Percentiles rank a stretch among this genome's conserved stretches.
phyloP scores from a whole-genome alignment of 2,113 vertebrate genomes.

The Gallinago jamesoni region DNA sequence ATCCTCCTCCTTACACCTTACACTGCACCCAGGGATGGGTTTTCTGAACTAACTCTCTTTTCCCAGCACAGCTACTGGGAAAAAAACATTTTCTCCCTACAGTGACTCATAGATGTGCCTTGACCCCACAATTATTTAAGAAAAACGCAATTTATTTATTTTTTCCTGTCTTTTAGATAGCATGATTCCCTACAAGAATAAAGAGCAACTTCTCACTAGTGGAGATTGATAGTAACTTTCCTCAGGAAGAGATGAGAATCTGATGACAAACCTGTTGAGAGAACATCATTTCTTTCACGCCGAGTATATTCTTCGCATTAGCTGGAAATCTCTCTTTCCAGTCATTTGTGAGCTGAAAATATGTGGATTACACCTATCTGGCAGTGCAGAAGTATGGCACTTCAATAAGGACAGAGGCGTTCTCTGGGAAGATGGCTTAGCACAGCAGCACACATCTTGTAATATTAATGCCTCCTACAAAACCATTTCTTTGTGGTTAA shows the following conservation, averaged over 20 bases:
- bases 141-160: not conserved
- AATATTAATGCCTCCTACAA: slow-evolving; percentile 11
- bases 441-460: not conserved
- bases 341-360: not conserved
- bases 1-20: not conserved
- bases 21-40: not conserved
- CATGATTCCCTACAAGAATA: not conserved
- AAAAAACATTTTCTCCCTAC: not conserved
- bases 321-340: slow-evolving; percentile 8
- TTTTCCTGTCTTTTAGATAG: not conserved
- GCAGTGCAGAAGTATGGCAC: not conserved
- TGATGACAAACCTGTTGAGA: slow-evolving; percentile 17
- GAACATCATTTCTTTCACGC: not conserved
- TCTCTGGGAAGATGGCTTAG: slow-evolving; percentile 1
- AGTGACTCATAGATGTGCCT: not conserved
- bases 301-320: not conserved
- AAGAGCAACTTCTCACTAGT: not conserved
- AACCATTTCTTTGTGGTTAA: not conserved
- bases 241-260: not conserved
- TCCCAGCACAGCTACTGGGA: not conserved
- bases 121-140: not conserved
- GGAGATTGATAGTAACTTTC: not conserved
- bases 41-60: not conserved
- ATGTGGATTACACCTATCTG: not conserved
- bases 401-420: not conserved